Base-by-base conservation (phyloP, 1,140 invertebrate species). In the Zophobas morio region DNA sequence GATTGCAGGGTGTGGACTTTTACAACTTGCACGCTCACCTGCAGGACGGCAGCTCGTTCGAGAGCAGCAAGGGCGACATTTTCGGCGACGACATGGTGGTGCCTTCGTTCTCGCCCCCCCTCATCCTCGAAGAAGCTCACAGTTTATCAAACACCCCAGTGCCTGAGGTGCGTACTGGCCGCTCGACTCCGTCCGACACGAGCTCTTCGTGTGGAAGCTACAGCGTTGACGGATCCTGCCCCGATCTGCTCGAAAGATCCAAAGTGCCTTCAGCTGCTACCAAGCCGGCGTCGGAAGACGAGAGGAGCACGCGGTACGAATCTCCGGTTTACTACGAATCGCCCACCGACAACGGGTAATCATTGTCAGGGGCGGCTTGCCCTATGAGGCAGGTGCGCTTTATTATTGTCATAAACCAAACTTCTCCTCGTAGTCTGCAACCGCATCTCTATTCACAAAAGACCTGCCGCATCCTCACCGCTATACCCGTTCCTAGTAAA, bases 301-400 rank as follows among this genome's bases (percentile, higher is more conserved):
- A 93, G 84, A 87, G 89, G 84, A 92, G 91, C 85, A 91, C 90
- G 46, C 92, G 92, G 75, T 93, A 93, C 82, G 94, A 93, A 56
- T 94, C 93, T 0, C 94, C 93, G 0, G 93, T 93, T 1, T 94
- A 94, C 80, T 95, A 94, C 83, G 93, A 94, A 82, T 94, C 93
- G 83, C 93, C 93, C 6, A 89, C 93, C 0, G 92, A 93, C 37
- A 93, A 95, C 81, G 89, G 90, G 89, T 90, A 87, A 84, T 85
- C 20, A 20, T 20, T 20, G 20, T 20, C 20, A 20, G 20, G 20
- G 20, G 20, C 20, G 20, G 20, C 20, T 20, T 20, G 20, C 20
- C 20, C 20, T 20, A 20, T 20, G 20, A 20, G 20, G 20, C 20
- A 20, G 20, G 20, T 20, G 20, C 20, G 20, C 20, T 20, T 20